Base-by-base conservation (phyloP, 1,140 invertebrate species). In the Drosophila novamexicana region DNA sequence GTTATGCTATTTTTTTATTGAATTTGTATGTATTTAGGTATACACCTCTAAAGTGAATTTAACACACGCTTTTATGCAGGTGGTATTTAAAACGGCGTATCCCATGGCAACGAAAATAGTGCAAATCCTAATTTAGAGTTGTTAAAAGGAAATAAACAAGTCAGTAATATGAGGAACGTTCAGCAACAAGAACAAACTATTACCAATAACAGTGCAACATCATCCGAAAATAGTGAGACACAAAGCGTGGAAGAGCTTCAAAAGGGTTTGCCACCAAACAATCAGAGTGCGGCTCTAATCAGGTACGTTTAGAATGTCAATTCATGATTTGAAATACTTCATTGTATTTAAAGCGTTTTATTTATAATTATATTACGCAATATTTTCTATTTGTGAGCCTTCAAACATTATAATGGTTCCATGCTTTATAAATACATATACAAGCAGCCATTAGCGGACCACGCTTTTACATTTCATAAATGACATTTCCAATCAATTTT, bases 211-310 rank as follows among this genome's bases (percentile, higher is more conserved):
- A 91, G 86, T 63, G 76, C 67, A 40, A 77, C 88, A 52, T 91
- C 91, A 16, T 92, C 91, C 29, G 91, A 91, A 77, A 91, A 83
- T 42, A 91, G 90, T 61, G 90, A 91, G 52, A 72, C 83, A 18
- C 90, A 80, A 54, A 91, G 91, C 69, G 68, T 78, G 57, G 86
- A 91, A 47, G 88, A 92, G 54, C 77, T 77, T 37, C 82, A 81
- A 66, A 58, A 75, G 14, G 29, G 50, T 67, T 40, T 58, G 49
- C 47, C 69, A n/a, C 22, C 65, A 32, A 58, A 39, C 40, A 75
- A 50, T 63, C 71, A 70, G 34, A 79, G 67, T 67, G 63, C 80
- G 39, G 74, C 83, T 22, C 66, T 67, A 14, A 88, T 50, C 47
- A 88, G 82, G 82, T 82, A 29, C 50, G 61, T 40, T 14, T 10